Evolutionary conservation across 2,113 vertebrate species (phyloP).

Genomic region (Pseudorasbora parva): DNA sequence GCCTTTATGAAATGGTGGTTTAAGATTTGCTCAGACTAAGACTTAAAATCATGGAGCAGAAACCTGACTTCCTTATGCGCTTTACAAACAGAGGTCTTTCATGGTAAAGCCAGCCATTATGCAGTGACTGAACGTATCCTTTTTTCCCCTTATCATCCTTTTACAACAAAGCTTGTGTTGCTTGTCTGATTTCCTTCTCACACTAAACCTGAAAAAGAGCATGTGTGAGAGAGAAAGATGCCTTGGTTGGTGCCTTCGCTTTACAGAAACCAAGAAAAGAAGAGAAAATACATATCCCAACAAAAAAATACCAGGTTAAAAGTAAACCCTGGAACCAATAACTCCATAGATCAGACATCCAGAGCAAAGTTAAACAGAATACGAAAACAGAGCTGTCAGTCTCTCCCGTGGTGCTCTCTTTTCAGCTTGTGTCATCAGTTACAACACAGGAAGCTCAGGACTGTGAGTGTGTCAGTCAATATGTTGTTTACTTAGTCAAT

Average conservation of each 20-base stretch:
- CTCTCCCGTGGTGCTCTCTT: slow-evolving; percentile 22
- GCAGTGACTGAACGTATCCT: slow-evolving; percentile 27
- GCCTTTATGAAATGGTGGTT: slow-evolving; percentile 15
- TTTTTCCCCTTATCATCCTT: slow-evolving; percentile 21
- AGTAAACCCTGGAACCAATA: not conserved
- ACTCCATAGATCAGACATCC: slow-evolving; percentile 21
- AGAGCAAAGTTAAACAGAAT: slow-evolving; percentile 16
- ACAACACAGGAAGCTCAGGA: slow-evolving; percentile 26
- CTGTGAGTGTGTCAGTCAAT: slow-evolving; percentile 40
- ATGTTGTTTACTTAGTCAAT: slow-evolving; percentile 53
- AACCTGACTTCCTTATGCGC: not conserved
- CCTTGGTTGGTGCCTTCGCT: not conserved
- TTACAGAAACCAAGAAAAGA: not conserved
- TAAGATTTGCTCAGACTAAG: slow-evolving; percentile 15
- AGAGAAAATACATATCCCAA: slow-evolving; percentile 10
- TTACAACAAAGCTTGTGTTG: slow-evolving; percentile 30
- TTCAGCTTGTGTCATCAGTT: slow-evolving; percentile 38
- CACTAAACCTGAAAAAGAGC: not conserved
- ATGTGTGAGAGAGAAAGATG: not conserved
- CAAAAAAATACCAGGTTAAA: slow-evolving; percentile 25
- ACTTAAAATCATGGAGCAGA: not conserved
- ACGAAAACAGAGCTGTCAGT: not conserved
- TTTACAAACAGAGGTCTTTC: slow-evolving; percentile 7
- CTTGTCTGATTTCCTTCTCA: slow-evolving; percentile 40
- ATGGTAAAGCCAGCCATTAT: slow-evolving; percentile 16